phyloP scores from a whole-genome alignment of 2,888 invertebrate species.

The Thysanoteuthis rhombus region DNA sequence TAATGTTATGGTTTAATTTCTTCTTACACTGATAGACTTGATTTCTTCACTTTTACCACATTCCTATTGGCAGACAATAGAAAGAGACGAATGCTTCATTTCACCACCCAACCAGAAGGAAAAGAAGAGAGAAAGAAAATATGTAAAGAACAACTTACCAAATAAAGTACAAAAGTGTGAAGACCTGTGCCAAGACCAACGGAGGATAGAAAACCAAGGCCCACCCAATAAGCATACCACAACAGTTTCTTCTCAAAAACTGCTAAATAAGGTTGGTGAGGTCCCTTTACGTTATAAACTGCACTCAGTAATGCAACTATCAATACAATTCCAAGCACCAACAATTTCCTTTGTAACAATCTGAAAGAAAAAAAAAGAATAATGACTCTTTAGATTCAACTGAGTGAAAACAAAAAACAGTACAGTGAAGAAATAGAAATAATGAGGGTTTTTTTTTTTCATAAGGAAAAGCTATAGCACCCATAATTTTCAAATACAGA shows the following conservation, averaged over 20 bases:
- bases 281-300: conserved; percentile 75
- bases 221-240: conserved; percentile 91
- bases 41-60: background rate
- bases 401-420: too few relatives aligned
- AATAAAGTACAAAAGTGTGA: conserved; percentile 96
- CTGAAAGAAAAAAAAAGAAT: background rate
- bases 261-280: conserved; percentile 72
- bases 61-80: background rate
- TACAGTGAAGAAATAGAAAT: too few relatives aligned
- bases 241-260: conserved; percentile 67
- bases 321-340: conserved; percentile 71
- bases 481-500: too few relatives aligned
- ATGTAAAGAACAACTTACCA: conserved; percentile 69
- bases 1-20: too few relatives aligned
- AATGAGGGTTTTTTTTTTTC: too few relatives aligned
- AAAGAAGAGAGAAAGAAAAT: background rate
- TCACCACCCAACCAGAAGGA: background rate
- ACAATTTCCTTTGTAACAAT: conserved; percentile 69
- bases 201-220: conserved; percentile 93
- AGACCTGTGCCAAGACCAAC: conserved; percentile 98
- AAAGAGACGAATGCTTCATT: background rate
- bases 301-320: conserved; percentile 70
- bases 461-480: too few relatives aligned
- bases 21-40: background rate
- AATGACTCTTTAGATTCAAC: too few relatives aligned